A percentile compares a stretch with the other conserved stretches of the same genome.
These are phyloP conservation scores for Notothenia rossii DNA, from an alignment of 2,113 vertebrate species.

Conservation along the genomic window DNA sequence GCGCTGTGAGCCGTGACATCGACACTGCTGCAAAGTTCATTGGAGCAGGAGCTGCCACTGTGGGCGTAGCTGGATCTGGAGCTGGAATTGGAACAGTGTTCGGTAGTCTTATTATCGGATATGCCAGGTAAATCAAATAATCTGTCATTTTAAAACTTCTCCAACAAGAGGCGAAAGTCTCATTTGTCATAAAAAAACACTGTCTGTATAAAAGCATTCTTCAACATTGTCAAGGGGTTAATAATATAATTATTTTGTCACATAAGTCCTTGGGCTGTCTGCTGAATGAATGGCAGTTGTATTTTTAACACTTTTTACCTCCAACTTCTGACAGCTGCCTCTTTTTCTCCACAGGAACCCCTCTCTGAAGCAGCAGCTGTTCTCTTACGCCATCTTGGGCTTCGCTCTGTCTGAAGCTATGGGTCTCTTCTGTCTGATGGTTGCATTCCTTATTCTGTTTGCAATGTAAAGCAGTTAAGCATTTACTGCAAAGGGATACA, in stretches of 20 bases:
- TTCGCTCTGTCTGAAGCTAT: conserved; percentile 99
- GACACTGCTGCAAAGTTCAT: conserved; percentile 99
- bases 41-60: conserved; percentile 97
- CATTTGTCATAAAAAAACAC: neutral
- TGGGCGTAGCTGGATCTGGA: conserved; percentile 98
- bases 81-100: conserved; percentile 99
- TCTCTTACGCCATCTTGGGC: conserved; percentile 98
- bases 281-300: neutral
- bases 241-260: neutral
- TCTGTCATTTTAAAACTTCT: neutral
- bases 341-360: conserved; percentile 90
- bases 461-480: conserved; percentile 90
- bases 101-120: conserved; percentile 98
- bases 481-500: conserved; percentile 26
- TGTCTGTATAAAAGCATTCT: neutral
- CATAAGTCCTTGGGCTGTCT: neutral
- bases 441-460: conserved; percentile 98
- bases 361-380: conserved; percentile 99
- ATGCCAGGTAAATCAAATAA: conserved; percentile 90
- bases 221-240: neutral
- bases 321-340: neutral
- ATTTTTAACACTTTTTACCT: neutral
- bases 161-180: neutral
- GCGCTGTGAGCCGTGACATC: conserved; percentile 94
- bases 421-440: conserved; percentile 99